Percentiles rank a stretch among this genome's conserved stretches.
phyloP scores from a whole-genome alignment of 2,113 vertebrate genomes.

The Grantiella picta region DNA sequence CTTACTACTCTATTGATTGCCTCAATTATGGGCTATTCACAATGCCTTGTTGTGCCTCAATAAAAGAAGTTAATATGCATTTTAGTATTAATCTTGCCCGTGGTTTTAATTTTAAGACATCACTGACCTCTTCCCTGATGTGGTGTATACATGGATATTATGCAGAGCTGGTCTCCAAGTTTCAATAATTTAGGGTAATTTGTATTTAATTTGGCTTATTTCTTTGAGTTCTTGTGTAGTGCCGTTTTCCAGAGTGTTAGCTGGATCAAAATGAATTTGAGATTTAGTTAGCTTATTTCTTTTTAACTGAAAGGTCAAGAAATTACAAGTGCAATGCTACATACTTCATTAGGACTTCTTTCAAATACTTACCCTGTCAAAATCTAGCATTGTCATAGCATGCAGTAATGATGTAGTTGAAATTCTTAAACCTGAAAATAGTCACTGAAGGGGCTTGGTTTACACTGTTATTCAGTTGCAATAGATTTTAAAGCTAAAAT shows the following conservation, averaged over 20 bases:
- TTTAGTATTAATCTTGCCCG: conserved; percentile 64
- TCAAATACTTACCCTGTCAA: neutral
- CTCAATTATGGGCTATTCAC: conserved; percentile 74
- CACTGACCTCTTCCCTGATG: neutral
- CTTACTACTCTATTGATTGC: conserved; percentile 75
- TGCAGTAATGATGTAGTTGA: neutral
- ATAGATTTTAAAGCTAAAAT: neutral
- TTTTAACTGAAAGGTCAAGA: neutral
- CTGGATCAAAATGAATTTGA: neutral
- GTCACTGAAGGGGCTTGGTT: neutral
- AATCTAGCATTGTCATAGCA: neutral
- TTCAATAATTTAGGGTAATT: neutral
- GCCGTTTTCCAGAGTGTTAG: neutral
- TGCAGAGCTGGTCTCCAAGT: neutral
- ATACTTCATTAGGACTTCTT: neutral
- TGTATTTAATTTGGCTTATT: neutral
- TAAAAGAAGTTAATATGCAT: conserved; percentile 83
- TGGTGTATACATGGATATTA: neutral
- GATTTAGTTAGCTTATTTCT: neutral
- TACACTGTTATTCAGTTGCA: neutral
- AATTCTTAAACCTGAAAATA: neutral
- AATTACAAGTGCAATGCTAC: neutral
- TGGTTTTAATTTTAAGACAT: conserved; percentile 14
- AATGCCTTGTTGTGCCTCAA: conserved; percentile 87
- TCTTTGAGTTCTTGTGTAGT: neutral